These are phyloP conservation scores for Magallana nippona DNA, from an alignment of 2,888 invertebrate genomes.

Conservation along the genomic window DNA sequence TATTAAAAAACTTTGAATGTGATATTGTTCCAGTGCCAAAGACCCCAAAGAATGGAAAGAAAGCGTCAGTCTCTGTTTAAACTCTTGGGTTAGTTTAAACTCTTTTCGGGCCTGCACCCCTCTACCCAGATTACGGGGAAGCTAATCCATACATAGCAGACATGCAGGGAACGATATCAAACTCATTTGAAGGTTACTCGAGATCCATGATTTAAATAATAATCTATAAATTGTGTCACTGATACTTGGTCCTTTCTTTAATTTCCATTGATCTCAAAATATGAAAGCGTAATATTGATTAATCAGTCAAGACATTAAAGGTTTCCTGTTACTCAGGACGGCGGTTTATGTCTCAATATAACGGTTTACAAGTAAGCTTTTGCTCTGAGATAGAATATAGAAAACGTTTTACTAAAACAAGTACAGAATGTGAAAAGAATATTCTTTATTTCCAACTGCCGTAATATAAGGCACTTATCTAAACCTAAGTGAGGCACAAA, in stretches of 20 bases:
- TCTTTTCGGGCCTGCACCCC: not conserved
- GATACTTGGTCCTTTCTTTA: not conserved
- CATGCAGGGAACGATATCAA: not conserved
- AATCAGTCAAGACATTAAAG: not conserved
- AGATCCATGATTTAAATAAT: not conserved
- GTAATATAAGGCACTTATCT: too few species aligned
- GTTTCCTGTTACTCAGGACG: not conserved
- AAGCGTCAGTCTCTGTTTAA: slow-evolving; percentile 17
- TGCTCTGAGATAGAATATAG: too few species aligned
- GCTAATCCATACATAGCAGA: not conserved
- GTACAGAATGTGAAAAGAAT: too few species aligned
- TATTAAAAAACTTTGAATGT: slow-evolving; percentile 17
- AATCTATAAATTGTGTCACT: not conserved
- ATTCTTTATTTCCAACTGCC: too few species aligned
- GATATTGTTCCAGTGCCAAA: slow-evolving; percentile 22
- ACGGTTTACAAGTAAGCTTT: too few species aligned
- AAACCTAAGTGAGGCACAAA: too few species aligned
- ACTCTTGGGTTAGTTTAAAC: not conserved
- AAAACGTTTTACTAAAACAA: too few species aligned
- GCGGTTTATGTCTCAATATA: not conserved
- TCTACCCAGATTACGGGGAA: not conserved
- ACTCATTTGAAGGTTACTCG: not conserved
- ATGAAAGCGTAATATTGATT: not conserved
- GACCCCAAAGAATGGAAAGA: not conserved
- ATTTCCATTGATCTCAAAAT: not conserved